phyloP scores from a whole-genome alignment of 2,113 vertebrate species.

The Eulemur rufifrons region DNA sequence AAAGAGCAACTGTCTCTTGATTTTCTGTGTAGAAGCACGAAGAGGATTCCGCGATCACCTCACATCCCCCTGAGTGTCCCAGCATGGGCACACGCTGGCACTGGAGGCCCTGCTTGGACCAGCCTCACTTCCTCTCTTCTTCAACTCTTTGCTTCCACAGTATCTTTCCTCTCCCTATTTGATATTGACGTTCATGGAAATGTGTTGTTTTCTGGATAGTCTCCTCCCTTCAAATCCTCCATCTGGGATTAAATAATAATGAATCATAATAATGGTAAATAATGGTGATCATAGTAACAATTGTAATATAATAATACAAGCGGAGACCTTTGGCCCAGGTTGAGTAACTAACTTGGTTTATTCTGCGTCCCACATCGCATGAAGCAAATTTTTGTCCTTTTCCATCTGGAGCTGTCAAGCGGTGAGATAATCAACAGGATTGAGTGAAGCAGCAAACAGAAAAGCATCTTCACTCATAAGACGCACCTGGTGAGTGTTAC shows the following conservation, averaged over 20 bases:
- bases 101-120: too few species aligned
- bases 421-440: neutral
- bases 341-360: slow-evolving; percentile 44
- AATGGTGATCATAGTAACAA: neutral
- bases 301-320: fast-evolving
- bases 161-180: neutral
- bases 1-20: neutral
- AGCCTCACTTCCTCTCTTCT: neutral
- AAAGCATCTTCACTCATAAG: neutral
- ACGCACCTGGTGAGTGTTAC: fast-evolving
- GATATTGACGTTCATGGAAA: too few species aligned
- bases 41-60: neutral
- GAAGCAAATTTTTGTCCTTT: neutral
- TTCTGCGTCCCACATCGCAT: neutral
- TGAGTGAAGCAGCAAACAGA: neutral
- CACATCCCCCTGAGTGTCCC: neutral
- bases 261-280: neutral
- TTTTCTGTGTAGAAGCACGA: neutral
- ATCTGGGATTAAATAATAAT: neutral
- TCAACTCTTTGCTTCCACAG: neutral
- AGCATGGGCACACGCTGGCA: fast-evolving
- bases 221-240: neutral
- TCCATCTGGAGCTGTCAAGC: neutral
- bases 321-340: neutral
- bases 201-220: neutral